These are phyloP conservation scores for Gryon sp. DNA, from an alignment of 1,140 invertebrate genomes.

Conservation along the genomic window DNA sequence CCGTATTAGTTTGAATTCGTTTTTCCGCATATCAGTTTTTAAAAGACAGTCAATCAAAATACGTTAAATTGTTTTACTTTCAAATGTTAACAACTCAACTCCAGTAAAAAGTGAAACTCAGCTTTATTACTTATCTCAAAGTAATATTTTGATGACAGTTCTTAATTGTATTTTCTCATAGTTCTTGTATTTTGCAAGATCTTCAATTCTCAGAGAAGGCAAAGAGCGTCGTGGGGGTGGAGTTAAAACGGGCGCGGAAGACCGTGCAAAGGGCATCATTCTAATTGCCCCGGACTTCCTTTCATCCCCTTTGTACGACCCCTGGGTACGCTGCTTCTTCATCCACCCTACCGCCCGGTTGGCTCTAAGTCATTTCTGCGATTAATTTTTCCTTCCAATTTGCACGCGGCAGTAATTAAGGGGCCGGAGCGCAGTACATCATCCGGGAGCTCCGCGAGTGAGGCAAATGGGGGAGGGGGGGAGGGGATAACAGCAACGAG, in stretches of 20 bases:
- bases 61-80: too few relatives aligned
- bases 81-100: too few relatives aligned
- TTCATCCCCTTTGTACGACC: constrained; percentile 78
- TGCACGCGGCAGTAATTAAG: constrained; percentile 81
- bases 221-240: constrained; percentile 25
- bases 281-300: constrained; percentile 80
- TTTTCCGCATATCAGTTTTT: too few relatives aligned
- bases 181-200: constrained; percentile 23
- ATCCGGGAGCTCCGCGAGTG: constrained; percentile 71
- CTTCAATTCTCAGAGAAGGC: constrained; percentile 12
- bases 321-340: constrained; percentile 67
- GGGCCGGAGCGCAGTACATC: constrained; percentile 77
- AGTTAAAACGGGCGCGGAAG: constrained; percentile 68
- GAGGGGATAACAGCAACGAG: constrained; percentile 62
- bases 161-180: constrained; percentile 36
- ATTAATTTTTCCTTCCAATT: constrained; percentile 82
- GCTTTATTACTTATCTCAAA: too few relatives aligned
- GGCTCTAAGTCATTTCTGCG: constrained; percentile 81
- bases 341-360: constrained; percentile 62
- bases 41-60: too few relatives aligned
- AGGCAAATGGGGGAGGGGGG: too few relatives aligned
- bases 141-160: background rate
- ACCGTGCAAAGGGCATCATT: constrained; percentile 79
- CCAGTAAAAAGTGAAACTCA: too few relatives aligned
- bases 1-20: constrained; percentile 43